A percentile compares a stretch with the other conserved stretches of the same genome.
Evolutionary conservation across 1,140 invertebrate genomes (phyloP).

Genomic region (Condylostylus longicornis): DNA sequence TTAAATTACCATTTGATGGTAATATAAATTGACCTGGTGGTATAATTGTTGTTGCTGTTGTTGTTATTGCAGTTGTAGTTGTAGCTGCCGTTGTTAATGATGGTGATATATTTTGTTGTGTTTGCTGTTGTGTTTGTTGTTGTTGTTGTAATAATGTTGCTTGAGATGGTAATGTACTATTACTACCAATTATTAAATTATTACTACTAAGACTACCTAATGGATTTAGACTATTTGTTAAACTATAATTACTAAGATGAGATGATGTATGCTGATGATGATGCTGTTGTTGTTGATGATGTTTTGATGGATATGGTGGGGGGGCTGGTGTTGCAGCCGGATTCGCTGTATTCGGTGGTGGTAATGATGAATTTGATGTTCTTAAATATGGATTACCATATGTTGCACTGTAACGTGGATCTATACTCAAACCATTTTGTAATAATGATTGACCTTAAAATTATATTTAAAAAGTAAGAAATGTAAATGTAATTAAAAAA

Average conservation of each 20-base stretch:
- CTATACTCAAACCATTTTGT: conserved; percentile 45
- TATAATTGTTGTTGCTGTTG: conserved; percentile 22
- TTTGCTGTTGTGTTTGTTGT: conserved; percentile 1
- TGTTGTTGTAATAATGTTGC: conserved; percentile 16
- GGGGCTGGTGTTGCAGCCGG: conserved; percentile 62
- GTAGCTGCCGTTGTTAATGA: too few relatives aligned
- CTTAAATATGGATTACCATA: conserved; percentile 79
- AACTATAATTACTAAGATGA: conserved; percentile 1
- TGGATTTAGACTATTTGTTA: conserved; percentile 7
- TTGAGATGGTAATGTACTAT: conserved; percentile 24
- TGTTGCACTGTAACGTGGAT: conserved; percentile 71
- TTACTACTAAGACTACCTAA: conserved; percentile 25
- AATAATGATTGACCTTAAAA: conserved; percentile 34
- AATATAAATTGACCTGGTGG: conserved; percentile 31
- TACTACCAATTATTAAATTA: conserved; percentile 29
- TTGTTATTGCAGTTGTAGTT: conserved; percentile 5
- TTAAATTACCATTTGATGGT: conserved; percentile 28
- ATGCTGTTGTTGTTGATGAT: conserved; percentile 3
- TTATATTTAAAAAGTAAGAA: background rate
- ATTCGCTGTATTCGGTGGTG: conserved; percentile 44
- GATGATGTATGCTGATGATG: background rate
- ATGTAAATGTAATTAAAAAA: conserved; percentile 4
- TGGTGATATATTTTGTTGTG: too few relatives aligned
- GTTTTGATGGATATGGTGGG: conserved; percentile 46
- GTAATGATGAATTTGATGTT: conserved; percentile 35